phyloP scores from a whole-genome alignment of 2,888 invertebrate species.

The Ormyrus thymus region DNA sequence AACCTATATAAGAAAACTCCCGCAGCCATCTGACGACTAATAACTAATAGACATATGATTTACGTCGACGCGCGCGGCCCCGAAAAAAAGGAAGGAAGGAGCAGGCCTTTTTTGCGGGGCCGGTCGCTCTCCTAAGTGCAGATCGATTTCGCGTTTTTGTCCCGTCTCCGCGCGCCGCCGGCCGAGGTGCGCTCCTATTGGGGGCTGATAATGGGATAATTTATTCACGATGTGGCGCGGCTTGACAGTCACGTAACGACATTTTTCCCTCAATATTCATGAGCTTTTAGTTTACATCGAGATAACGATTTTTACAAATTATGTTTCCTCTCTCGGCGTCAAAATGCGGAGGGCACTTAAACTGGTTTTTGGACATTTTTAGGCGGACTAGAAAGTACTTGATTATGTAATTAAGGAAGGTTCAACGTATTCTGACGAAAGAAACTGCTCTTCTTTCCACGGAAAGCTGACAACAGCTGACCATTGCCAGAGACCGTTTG shows the following conservation, averaged over 20 bases:
- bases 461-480: no score
- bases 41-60: slow-evolving; percentile 49
- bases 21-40: slow-evolving; percentile 43
- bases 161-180: not conserved
- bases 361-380: no score
- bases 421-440: no score
- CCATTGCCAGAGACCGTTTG: no score
- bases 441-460: no score
- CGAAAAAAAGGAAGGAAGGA: not conserved
- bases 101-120: not conserved
- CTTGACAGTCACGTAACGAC: not conserved
- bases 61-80: not conserved
- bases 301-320: no score
- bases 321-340: no score
- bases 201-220: slow-evolving; percentile 12
- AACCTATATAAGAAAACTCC: slow-evolving; percentile 2
- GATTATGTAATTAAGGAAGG: no score
- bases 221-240: not conserved
- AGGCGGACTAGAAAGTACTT: no score
- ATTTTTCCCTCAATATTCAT: not conserved
- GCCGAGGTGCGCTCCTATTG: not conserved
- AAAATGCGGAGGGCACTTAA: no score
- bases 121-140: not conserved
- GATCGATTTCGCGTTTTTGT: slow-evolving; percentile 35
- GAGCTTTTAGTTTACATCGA: not conserved